Conservation (phyloP, 2,888 invertebrate genomes). For the Glaucopsyche alexis region DNA sequence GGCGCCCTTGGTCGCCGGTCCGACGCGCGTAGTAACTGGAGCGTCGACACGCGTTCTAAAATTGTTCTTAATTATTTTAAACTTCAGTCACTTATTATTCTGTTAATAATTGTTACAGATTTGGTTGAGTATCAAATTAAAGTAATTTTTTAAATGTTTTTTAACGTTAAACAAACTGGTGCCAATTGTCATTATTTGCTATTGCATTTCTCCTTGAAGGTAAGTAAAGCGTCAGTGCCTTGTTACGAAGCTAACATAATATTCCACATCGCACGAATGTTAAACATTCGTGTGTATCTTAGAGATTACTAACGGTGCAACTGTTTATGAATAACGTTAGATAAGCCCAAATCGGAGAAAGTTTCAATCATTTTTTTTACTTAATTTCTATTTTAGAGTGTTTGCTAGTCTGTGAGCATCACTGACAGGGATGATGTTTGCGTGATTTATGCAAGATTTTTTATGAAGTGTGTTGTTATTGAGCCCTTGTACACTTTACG, state of each 20-base stretch:
- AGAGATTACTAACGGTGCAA: constrained; percentile 39
- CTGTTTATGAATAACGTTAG: constrained; percentile 36
- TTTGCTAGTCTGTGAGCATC: constrained; percentile 78
- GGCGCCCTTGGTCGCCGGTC: no score
- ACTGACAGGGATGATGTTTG: constrained; percentile 78
- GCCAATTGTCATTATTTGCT: constrained; percentile 28
- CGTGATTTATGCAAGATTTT: constrained; percentile 77
- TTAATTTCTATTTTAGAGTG: constrained; percentile 56
- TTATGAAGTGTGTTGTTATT: constrained; percentile 54
- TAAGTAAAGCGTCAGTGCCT: constrained; percentile 50
- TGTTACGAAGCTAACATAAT: constrained; percentile 42
- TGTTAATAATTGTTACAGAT: constrained; percentile 10
- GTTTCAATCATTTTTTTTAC: constrained; percentile 34
- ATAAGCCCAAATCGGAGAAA: constrained; percentile 28
- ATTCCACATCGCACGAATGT: constrained; percentile 40
- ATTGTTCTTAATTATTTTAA: neutral
- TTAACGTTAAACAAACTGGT: constrained; percentile 5
- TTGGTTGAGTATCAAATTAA: neutral
- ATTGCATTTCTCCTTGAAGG: constrained; percentile 28
- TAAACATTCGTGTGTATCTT: constrained; percentile 43
- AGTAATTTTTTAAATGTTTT: neutral
- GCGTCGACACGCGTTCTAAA: no score
- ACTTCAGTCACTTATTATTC: neutral
- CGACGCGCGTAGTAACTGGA: no score
- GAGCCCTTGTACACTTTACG: constrained; percentile 35